A percentile compares a stretch with the other conserved stretches of the same genome.
Evolutionary conservation across 2,113 vertebrate genomes (phyloP).

Genomic region (Podarcis raffonei): DNA sequence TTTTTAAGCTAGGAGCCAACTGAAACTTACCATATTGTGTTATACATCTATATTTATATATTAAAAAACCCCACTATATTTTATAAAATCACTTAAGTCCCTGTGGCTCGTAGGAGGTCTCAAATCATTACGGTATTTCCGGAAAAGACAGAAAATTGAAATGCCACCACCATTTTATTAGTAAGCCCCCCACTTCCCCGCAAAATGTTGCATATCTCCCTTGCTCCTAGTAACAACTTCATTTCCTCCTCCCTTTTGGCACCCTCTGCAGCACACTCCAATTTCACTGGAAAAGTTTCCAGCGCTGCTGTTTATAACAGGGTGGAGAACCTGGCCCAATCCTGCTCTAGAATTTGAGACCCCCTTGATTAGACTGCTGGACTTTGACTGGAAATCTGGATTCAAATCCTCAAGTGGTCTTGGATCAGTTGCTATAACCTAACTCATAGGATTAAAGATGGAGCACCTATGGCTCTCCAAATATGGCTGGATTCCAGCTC

Average conservation of each 20-base stretch:
- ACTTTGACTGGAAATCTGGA: too few species aligned
- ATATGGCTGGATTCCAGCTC: background rate
- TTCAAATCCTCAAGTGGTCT: too few species aligned
- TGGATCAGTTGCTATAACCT: too few species aligned
- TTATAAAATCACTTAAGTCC: background rate
- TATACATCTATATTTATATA: too few species aligned
- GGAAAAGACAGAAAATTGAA: background rate
- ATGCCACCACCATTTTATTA: background rate
- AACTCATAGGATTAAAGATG: too few species aligned
- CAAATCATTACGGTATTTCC: background rate
- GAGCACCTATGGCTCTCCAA: background rate
- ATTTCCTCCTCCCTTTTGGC: background rate
- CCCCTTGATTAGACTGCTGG: too few species aligned
- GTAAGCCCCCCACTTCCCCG: background rate
- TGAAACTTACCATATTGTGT: background rate
- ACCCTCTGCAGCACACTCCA: background rate
- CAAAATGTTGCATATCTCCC: background rate
- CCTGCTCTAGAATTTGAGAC: too few species aligned
- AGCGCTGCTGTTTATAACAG: background rate
- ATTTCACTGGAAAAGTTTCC: background rate
- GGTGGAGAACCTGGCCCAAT: background rate
- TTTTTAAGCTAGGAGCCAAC: constrained; percentile 16
- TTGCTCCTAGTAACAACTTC: background rate
- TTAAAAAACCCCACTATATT: too few species aligned
- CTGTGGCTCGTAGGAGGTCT: background rate